Percentiles rank a stretch among this genome's conserved stretches.
Evolutionary conservation across 2,797 vertebrate genomes (phyloP).

Genomic region (Paguma larvata): DNA sequence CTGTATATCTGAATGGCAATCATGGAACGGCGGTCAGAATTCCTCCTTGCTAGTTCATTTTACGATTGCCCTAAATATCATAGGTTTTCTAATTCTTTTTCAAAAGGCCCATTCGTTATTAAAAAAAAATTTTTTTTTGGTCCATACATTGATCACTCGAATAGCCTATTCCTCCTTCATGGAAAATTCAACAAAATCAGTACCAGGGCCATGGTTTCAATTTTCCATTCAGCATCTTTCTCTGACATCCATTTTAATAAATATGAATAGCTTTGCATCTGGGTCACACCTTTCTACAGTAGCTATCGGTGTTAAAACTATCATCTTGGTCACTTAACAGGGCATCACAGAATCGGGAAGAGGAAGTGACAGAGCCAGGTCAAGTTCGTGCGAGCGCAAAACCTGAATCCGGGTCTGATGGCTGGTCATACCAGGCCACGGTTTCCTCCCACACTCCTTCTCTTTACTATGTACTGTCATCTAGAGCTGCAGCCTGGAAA

Average conservation of each 20-base stretch:
- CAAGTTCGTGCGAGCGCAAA: background rate
- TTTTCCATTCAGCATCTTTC: slow-evolving; percentile 14
- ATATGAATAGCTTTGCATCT: slow-evolving; percentile 14
- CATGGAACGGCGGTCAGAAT: background rate
- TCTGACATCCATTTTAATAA: slow-evolving; percentile 57
- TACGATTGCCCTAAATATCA: slow-evolving; percentile 27
- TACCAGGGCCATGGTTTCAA: background rate
- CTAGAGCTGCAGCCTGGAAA: background rate
- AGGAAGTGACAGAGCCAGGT: background rate
- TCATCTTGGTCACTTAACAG: slow-evolving; percentile 48
- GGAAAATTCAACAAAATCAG: slow-evolving; percentile 54
- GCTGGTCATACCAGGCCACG: background rate
- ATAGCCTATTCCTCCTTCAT: slow-evolving; percentile 2
- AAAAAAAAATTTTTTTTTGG: background rate
- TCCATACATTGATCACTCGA: background rate
- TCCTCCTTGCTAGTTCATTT: background rate
- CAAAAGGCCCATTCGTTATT: background rate
- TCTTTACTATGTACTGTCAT: background rate
- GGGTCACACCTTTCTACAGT: background rate
- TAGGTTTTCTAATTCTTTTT: background rate
- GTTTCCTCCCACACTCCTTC: background rate
- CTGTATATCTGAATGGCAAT: background rate
- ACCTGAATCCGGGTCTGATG: background rate
- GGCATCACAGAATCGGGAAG: background rate
- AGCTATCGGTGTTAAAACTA: slow-evolving; percentile 30